These are phyloP conservation scores for Ectropis grisescens DNA, from an alignment of 1,140 invertebrate genomes.

Conservation along the genomic window DNA sequence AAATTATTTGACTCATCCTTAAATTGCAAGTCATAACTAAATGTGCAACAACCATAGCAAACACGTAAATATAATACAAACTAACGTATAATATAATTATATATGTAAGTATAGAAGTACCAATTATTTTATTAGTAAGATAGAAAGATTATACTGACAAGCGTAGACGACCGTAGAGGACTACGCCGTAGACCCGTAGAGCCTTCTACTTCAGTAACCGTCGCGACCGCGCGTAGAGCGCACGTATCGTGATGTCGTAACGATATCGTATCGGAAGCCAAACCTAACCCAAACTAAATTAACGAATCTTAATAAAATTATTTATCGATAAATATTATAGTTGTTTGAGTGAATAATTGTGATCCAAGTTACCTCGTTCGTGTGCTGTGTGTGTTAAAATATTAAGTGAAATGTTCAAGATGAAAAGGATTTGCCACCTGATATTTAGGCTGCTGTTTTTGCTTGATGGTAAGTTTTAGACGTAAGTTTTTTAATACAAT, in stretches of 20 bases:
- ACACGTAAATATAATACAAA: too few relatives aligned
- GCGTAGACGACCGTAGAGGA: too few relatives aligned
- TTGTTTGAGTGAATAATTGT: conserved; percentile 1
- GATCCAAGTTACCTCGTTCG: conserved; percentile 2
- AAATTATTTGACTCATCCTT: too few relatives aligned
- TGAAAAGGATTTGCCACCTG: conserved; percentile 58
- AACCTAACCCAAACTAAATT: conserved; percentile 3
- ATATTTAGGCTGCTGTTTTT: conserved; percentile 53
- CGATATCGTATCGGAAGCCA: background rate
- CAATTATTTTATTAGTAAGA: too few relatives aligned
- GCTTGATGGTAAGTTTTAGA: conserved; percentile 44
- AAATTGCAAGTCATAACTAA: too few relatives aligned
- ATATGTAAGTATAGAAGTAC: too few relatives aligned
- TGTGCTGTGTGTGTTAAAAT: conserved; percentile 7
- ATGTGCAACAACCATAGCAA: too few relatives aligned
- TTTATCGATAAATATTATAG: too few relatives aligned
- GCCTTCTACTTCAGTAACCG: conserved; percentile 18
- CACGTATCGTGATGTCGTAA: conserved; percentile 9
- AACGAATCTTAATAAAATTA: background rate
- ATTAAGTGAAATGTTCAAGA: conserved; percentile 40
- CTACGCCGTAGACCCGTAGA: conserved; percentile 14
- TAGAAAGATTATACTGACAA: too few relatives aligned
- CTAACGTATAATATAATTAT: too few relatives aligned
- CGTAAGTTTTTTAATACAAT: too few relatives aligned
- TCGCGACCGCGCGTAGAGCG: conserved; percentile 12